Evolutionary conservation across 2,888 invertebrate genomes (phyloP).

Genomic region (Liodrosophila aerea): DNA sequence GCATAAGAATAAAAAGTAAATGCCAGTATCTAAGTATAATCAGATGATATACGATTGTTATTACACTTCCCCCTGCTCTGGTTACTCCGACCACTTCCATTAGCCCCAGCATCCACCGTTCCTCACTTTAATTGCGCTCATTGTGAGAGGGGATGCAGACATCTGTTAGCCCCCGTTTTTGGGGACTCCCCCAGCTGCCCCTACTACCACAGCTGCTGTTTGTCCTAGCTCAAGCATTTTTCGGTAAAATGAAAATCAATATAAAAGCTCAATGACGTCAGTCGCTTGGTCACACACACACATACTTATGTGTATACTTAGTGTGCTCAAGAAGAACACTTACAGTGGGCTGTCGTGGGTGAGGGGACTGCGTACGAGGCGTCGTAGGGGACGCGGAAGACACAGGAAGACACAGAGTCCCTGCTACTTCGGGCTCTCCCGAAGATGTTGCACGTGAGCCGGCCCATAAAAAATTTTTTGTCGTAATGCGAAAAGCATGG

Average conservation of each 20-base stretch:
- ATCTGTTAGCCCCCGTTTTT: conserved; percentile 53
- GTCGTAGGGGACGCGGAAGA: neutral
- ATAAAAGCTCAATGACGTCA: conserved; percentile 81
- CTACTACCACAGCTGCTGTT: conserved; percentile 22
- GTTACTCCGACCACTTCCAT: conserved; percentile 7
- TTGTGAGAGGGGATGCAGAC: conserved; percentile 25
- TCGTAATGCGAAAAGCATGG: neutral
- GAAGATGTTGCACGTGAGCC: conserved; percentile 64
- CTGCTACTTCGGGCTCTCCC: conserved; percentile 28
- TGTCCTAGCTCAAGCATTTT: conserved; percentile 48
- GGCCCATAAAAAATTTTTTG: conserved; percentile 32
- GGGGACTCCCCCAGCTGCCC: neutral
- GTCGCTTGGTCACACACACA: conserved; percentile 48
- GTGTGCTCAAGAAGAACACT: no score
- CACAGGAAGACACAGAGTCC: conserved; percentile 9
- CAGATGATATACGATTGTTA: conserved; percentile 10
- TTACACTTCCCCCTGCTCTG: neutral
- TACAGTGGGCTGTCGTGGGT: no score
- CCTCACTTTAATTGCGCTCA: conserved; percentile 23
- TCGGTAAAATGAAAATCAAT: conserved; percentile 76
- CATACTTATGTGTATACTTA: conserved; percentile 18
- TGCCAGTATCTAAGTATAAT: conserved; percentile 4
- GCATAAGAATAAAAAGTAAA: no score
- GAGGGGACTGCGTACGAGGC: no score
- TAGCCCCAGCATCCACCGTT: conserved; percentile 8